These are phyloP conservation scores for Mystacornis crossleyi DNA, from an alignment of 2,113 vertebrate species.

Conservation along the genomic window DNA sequence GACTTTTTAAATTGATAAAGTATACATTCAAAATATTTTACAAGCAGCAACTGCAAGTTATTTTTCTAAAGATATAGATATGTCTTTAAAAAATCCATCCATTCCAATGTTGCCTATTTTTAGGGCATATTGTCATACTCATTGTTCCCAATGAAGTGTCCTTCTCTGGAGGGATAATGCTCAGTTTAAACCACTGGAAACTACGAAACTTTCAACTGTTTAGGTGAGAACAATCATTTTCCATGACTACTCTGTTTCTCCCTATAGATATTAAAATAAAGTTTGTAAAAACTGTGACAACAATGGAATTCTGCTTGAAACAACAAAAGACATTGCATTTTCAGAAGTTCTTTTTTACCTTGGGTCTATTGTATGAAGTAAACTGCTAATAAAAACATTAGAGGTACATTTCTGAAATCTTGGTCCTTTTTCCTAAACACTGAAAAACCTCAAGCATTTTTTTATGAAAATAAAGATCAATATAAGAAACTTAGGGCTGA, in stretches of 20 bases:
- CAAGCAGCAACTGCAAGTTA: neutral
- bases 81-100: neutral
- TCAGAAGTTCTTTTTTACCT: neutral
- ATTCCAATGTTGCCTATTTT: neutral
- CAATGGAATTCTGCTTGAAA: neutral
- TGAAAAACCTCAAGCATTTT: neutral
- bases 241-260: accelerated
- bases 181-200: neutral
- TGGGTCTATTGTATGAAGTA: neutral
- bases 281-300: neutral
- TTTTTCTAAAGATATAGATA: neutral
- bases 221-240: neutral
- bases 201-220: neutral
- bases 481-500: neutral
- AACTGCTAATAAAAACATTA: neutral
- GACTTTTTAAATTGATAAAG: neutral
- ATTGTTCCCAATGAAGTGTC: neutral
- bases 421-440: neutral
- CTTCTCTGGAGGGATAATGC: neutral
- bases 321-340: neutral
- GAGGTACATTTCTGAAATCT: neutral
- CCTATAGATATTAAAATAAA: neutral
- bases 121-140: neutral
- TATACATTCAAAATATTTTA: neutral
- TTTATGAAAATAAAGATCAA: neutral